Base-by-base conservation (phyloP, 2,888 invertebrate species). In the Nemotelus pantherinus region DNA sequence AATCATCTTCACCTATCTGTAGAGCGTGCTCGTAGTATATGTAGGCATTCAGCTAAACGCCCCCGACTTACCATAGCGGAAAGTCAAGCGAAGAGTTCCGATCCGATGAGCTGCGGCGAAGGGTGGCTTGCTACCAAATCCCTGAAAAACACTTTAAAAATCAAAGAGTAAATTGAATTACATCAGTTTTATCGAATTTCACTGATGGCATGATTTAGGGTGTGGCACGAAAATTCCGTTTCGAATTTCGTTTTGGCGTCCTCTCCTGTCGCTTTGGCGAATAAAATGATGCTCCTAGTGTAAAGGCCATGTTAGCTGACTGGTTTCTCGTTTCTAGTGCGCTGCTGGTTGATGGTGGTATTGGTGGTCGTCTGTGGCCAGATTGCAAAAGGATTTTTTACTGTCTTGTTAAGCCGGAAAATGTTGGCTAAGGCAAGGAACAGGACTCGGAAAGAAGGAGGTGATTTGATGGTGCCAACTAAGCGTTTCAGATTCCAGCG, bases 161-260 rank as follows among this genome's bases (percentile, higher is more conserved):
- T 78, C 78, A 78, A 78, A 78, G 55, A 78, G 76, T 78, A 78
- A 78, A 78, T 78, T 78, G 78, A 78, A 78, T 78, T 76, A 78
- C 78, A 78, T 78, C 78, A 78, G 70, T 78, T 78, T 78, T 64
- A 78, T 78, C 76, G 76, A 78, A 78, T 76, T 78, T 77, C 48
- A 48, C 39, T 63, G 74, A 74, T 50, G 74, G 74, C 63, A 74
- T 60, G 74, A 63, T 74, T 74, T 60, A 74, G 74, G 63, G 60
- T 74, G 74, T 55, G 74, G 74, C 63, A 70, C 9, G 63, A 63
- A 60, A 63, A 63, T 63, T 63, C n/a, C 48, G 44, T 10, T 57
- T 39, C 60, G n/a, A 41, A 41, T 25, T 74, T 44, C 58, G 9
- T 58, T 74, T 68, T 25, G 25, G 25, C 25, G 25, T 25, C 25